Base-by-base conservation (phyloP, 2,797 vertebrate species). In the Lacerta viridis region DNA sequence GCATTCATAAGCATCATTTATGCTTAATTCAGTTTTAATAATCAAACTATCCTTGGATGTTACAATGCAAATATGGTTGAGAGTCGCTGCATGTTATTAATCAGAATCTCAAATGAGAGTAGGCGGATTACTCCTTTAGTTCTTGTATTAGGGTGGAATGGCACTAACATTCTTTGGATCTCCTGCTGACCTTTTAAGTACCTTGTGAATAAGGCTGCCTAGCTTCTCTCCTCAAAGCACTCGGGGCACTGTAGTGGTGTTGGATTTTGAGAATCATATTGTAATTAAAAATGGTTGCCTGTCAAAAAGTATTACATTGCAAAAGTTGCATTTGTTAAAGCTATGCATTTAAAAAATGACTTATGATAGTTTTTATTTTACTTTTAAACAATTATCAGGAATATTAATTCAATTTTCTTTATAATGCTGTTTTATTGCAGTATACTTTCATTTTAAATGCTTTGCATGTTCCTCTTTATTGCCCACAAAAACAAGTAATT, bases 1-100 rank as follows among this genome's bases (percentile, higher is more conserved):
- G 61, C 0, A 9, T 84, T 13, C 77, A 23, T 84, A 86, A 83
- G 79, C 71, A 43, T 77, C 82, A 76, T 55, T 68, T 88, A n/a
- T 83, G 33, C n/a, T 68, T 33, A 64, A 77, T 59, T 76, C 72
- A 76, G n/a, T 80, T 82, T 23, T 82, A 87, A 87, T 82, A 10
- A 71, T 80, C 0, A 46, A 74, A 75, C 88, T 78, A 83, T 8
- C 2, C 23, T 87, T 39, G 36, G 2, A 86, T 66, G 85, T 87
- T 90, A 2, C 33, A 25, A 1, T 85, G 61, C n/a, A 83, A 84
- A 80, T 92, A 66, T 66, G 64, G 66, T 2, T 87, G 39, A 64
- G 29, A 74, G 29, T 80, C 33, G 17, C 17, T 59, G 7, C 17
- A 55, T 80, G 27, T 17, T 75, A 64, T 66, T 87, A 46, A 23